A percentile compares a stretch with the other conserved stretches of the same genome.
Conservation (phyloP, 2,797 vertebrate genomes). For the Amblyraja radiata region DNA sequence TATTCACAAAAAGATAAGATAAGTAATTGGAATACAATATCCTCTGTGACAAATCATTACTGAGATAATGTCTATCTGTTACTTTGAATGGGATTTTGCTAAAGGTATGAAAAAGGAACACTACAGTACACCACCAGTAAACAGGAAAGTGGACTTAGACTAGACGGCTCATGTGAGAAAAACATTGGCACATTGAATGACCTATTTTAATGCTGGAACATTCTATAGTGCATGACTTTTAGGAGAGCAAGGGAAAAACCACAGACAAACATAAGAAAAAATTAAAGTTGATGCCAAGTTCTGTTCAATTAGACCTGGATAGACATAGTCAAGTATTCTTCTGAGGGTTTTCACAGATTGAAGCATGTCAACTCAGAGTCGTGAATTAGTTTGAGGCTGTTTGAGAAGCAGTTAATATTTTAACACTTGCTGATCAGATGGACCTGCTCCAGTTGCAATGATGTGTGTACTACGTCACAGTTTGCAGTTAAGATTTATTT, state of each 20-base stretch:
- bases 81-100: background rate
- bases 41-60: background rate
- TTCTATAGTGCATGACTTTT: conserved; percentile 2
- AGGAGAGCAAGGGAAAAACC: background rate
- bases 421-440: background rate
- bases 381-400: background rate
- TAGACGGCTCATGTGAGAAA: conserved; percentile 5
- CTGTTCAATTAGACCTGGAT: background rate
- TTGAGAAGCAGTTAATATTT: background rate
- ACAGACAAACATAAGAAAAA: background rate
- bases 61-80: background rate
- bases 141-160: conserved; percentile 2
- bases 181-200: background rate
- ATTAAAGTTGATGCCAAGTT: background rate
- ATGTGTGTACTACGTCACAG: too few species aligned
- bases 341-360: background rate
- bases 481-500: background rate
- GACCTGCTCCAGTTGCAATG: background rate
- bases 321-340: background rate
- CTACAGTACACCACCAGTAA: background rate
- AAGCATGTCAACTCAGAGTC: background rate
- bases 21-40: background rate
- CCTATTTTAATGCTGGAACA: background rate
- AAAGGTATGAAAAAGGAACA: background rate
- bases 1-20: background rate